phyloP scores from a whole-genome alignment of 2,113 vertebrate species.

The Melanocharis versteri region DNA sequence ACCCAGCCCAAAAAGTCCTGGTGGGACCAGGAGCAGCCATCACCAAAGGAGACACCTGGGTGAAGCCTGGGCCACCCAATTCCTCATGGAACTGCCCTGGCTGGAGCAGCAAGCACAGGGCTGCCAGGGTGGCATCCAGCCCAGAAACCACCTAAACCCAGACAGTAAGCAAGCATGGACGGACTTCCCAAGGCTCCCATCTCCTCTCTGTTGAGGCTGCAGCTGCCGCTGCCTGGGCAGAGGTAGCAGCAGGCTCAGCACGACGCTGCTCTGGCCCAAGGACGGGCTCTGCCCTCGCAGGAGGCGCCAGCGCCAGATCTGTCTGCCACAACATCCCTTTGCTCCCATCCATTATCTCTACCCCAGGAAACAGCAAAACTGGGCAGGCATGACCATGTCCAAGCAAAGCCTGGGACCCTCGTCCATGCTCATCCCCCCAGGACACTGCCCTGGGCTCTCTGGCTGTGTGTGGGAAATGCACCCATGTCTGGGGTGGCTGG shows the following conservation, averaged over 20 bases:
- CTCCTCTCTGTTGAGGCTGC: not conserved
- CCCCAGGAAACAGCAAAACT: not conserved
- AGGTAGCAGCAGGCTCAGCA: not conserved
- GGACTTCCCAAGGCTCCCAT: not conserved
- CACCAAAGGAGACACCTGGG: rapidly evolving
- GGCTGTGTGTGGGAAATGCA: rapidly evolving
- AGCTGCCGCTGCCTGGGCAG: rapidly evolving
- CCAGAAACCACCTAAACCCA: not conserved
- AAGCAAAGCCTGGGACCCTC: not conserved
- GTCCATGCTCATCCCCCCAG: rapidly evolving
- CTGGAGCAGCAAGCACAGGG: not conserved
- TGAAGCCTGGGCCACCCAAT: rapidly evolving
- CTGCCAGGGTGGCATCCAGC: not conserved
- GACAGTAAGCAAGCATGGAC: not conserved
- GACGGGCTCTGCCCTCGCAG: not conserved
- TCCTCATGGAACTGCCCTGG: rapidly evolving
- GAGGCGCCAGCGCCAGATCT: not conserved
- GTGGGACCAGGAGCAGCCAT: not conserved
- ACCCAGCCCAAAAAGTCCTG: not conserved
- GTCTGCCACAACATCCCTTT: not conserved
- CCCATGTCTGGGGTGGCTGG: rapidly evolving
- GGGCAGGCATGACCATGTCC: not conserved
- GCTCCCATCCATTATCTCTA: not conserved
- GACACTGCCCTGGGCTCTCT: not conserved
- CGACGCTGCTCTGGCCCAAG: rapidly evolving